Evolutionary conservation across 2,797 vertebrate genomes (phyloP), one percentile per base, ranked within the genome.

Genomic region (Hybognathus amarus): DNA sequence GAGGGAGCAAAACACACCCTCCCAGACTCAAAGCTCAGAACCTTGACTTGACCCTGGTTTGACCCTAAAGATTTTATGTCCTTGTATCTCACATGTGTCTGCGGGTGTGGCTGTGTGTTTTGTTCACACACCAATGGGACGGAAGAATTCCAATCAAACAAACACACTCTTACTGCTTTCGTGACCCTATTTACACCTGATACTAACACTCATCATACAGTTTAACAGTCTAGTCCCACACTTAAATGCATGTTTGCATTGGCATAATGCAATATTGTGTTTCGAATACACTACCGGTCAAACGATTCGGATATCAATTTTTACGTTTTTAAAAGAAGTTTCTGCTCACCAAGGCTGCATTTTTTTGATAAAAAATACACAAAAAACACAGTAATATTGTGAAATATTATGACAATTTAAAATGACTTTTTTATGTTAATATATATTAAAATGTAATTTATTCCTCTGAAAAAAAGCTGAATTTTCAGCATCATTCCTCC

Each of bases 11-110:
- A 36, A 52, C 38, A 76, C 40, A 17, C 4, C 89, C 85, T 86
- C 85, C 88, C 87, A 91, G 90, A 90, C 91, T 87, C 85, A 88
- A 20, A 67, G 83, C 91, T 88, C 47, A n/a, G 70, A 91, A 90
- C 92, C 92, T 90, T 92, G 91, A 94, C 92, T 85, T 90, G 95
- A 94, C 95, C 96, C 94, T 36, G 68, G 33, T 63, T 90, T 94
- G 97, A 97, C 93, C 96, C 93, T 92, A 86, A 90, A 85, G 85
- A 83, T 82, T 88, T 88, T 86, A 84, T 83, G 86, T 87, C 64
- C 66, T 77, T 74, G 40, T 69, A 77, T 83, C 66, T 73, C 78
- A 77, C 77, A 84, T 78, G 76, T 56, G 79, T 82, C 82, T 87
- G 80, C 61, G 82, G 87, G 87, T 86, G 92, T 90, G 87, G 89